These are phyloP conservation scores for Drosophila suzukii DNA, from an alignment of 1,140 invertebrate genomes.

Conservation along the genomic window DNA sequence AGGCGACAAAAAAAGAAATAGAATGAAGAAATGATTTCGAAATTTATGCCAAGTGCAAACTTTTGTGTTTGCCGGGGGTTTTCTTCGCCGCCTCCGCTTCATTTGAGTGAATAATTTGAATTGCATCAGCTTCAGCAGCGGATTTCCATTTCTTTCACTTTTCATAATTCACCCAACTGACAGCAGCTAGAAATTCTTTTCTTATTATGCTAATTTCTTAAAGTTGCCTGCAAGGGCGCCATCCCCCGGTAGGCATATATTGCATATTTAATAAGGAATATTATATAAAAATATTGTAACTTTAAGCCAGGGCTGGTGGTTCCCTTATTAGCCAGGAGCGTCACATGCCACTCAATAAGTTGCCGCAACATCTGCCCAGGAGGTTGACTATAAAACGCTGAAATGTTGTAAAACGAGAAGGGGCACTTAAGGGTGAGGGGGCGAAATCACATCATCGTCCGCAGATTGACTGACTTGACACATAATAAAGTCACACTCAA, in stretches of 20 bases:
- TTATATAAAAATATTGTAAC: conserved; percentile 8
- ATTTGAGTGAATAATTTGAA: conserved; percentile 83
- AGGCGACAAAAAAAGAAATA: background rate
- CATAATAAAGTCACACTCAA: conserved; percentile 80
- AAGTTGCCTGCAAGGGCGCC: conserved; percentile 31
- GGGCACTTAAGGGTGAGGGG: background rate
- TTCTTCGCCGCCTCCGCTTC: conserved; percentile 51
- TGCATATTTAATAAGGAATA: conserved; percentile 64
- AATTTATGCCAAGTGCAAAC: conserved; percentile 81
- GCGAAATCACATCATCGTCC: conserved; percentile 67
- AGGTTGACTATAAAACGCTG: conserved; percentile 34
- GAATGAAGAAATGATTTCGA: conserved; percentile 19
- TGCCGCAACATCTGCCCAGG: conserved; percentile 41
- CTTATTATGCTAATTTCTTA: conserved; percentile 72
- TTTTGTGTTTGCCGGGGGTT: conserved; percentile 68
- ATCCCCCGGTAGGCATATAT: conserved; percentile 7
- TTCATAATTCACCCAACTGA: conserved; percentile 65
- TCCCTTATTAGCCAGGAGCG: conserved; percentile 56
- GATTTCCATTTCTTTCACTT: conserved; percentile 60
- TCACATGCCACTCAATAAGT: conserved; percentile 75
- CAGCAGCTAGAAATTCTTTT: conserved; percentile 53
- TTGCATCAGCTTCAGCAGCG: conserved; percentile 58
- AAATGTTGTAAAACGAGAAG: conserved; percentile 32
- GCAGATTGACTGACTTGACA: conserved; percentile 79
- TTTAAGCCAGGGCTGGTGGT: conserved; percentile 36